These are phyloP conservation scores for Dryobotodes eremita DNA, from an alignment of 2,888 invertebrate genomes.

Conservation along the genomic window DNA sequence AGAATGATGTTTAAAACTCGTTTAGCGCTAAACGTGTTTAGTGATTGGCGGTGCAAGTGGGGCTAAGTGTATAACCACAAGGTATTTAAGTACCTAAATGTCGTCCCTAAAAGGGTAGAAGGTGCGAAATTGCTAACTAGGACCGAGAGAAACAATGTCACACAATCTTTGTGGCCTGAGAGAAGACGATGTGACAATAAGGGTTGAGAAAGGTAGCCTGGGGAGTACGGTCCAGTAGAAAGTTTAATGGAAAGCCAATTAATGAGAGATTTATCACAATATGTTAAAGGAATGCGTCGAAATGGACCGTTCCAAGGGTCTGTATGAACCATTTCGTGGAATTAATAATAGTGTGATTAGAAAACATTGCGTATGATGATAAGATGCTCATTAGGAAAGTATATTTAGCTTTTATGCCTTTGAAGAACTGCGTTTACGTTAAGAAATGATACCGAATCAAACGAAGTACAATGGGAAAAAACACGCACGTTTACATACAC, in stretches of 20 bases:
- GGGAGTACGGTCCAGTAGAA: not conserved
- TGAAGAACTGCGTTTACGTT: too few species aligned
- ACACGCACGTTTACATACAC: too few species aligned
- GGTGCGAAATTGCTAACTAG: conserved; percentile 22
- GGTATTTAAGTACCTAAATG: not conserved
- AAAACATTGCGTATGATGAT: not conserved
- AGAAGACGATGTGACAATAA: conserved; percentile 3
- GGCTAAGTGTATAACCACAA: too few species aligned
- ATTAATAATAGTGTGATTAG: not conserved
- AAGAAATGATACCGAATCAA: too few species aligned
- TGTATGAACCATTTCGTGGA: not conserved
- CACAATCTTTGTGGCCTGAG: conserved; percentile 24
- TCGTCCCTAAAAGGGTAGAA: conserved; percentile 26
- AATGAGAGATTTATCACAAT: conserved; percentile 2
- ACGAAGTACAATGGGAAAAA: too few species aligned
- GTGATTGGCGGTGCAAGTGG: too few species aligned
- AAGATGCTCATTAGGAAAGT: too few species aligned
- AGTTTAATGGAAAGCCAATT: conserved; percentile 35
- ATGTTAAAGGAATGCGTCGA: not conserved
- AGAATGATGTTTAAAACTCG: too few species aligned
- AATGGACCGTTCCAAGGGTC: not conserved
- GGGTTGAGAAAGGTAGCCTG: conserved; percentile 28
- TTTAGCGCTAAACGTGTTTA: too few species aligned
- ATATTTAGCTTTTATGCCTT: too few species aligned
- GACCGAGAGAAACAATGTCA: conserved; percentile 39